Conservation (phyloP, 2,113 vertebrate species). For the Litocranius walleri region DNA sequence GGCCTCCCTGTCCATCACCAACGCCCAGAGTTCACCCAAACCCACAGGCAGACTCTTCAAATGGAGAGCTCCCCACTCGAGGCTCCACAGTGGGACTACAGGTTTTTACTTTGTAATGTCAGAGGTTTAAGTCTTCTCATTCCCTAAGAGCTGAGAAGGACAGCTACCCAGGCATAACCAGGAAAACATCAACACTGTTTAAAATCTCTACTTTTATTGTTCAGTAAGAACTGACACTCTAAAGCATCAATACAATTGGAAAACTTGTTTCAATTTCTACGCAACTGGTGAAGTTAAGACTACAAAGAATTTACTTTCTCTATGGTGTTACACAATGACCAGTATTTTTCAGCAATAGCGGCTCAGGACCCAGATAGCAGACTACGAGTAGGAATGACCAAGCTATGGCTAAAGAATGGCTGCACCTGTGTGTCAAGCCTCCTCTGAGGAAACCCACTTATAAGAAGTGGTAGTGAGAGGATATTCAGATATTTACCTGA, state of each 20-base stretch:
- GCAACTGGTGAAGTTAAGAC: background rate
- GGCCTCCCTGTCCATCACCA: background rate
- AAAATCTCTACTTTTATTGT: background rate
- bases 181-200: background rate
- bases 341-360: background rate
- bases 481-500: background rate
- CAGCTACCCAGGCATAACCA: background rate
- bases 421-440: background rate
- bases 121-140: background rate
- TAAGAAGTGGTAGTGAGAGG: background rate
- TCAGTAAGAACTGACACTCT: background rate
- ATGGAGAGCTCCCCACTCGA: background rate
- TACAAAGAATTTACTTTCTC: background rate
- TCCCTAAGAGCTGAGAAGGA: background rate
- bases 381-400: background rate
- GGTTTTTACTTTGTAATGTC: background rate
- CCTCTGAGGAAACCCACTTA: background rate
- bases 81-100: background rate
- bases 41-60: background rate
- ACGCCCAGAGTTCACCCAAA: background rate
- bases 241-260: background rate
- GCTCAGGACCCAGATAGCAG: background rate
- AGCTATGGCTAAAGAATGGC: background rate
- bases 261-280: conserved; percentile 9
- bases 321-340: background rate